Conservation (phyloP, 2,113 vertebrate genomes). For the Elephas maximus region DNA sequence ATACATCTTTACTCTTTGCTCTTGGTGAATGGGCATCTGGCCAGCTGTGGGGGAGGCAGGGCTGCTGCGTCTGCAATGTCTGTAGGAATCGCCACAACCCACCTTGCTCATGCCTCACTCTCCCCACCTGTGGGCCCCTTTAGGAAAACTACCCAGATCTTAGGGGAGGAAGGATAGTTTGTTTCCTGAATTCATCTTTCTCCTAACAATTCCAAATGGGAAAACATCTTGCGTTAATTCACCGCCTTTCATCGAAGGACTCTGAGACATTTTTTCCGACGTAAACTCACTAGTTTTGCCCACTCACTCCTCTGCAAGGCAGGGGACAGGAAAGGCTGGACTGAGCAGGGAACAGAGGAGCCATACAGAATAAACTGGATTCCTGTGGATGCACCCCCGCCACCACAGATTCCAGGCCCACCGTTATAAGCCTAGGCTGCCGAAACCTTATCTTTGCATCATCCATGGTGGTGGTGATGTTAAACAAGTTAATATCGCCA, state of each 20-base stretch:
- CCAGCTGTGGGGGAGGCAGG: background rate
- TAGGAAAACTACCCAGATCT: background rate
- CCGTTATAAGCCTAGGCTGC: rapidly evolving
- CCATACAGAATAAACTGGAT: rapidly evolving
- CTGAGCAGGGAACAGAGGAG: background rate
- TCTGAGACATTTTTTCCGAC: background rate
- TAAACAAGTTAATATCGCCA: background rate
- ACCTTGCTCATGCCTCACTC: rapidly evolving
- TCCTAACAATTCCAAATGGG: background rate
- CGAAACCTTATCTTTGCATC: rapidly evolving
- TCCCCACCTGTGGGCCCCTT: rapidly evolving
- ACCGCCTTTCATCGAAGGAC: background rate
- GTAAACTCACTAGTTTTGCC: background rate
- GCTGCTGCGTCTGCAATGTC: rapidly evolving
- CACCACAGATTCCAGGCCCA: rapidly evolving
- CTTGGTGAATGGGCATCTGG: constrained; percentile 25
- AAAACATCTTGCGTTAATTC: background rate
- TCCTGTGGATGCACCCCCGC: background rate
- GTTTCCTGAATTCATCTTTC: background rate
- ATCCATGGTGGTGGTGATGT: rapidly evolving
- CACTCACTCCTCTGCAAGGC: rapidly evolving
- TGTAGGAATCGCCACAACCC: background rate
- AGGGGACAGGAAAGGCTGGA: background rate
- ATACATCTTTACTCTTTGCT: constrained; percentile 40
- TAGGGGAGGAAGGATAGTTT: background rate